Evolutionary conservation across 53 echinoderm and acorn worm species (phyloP).

Genomic region (Paracentrotus lividus): DNA sequence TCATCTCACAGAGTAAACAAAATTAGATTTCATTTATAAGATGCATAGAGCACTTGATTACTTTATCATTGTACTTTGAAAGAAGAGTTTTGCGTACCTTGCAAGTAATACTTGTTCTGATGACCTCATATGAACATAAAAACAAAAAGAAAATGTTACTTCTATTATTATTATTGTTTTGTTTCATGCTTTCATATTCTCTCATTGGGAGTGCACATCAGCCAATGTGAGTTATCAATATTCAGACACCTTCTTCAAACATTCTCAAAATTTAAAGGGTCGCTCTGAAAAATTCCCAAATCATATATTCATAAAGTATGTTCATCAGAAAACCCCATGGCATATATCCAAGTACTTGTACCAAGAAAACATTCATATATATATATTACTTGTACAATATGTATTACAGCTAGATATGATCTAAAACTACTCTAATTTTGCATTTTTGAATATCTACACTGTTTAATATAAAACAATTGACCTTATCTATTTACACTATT

Average conservation of each 20-base stretch:
- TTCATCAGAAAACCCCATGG: slow-evolving; percentile 19
- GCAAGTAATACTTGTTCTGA: background rate
- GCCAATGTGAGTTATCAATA: background rate
- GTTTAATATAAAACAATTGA: slow-evolving; percentile 67
- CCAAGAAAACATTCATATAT: slow-evolving; percentile 35
- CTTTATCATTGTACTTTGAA: background rate
- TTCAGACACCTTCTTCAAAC: background rate
- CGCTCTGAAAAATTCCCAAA: background rate
- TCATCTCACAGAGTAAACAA: background rate
- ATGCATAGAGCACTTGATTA: background rate
- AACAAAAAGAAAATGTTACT: background rate
- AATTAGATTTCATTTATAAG: background rate
- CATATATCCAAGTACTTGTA: slow-evolving; percentile 52
- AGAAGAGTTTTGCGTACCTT: background rate
- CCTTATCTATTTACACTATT: slow-evolving; percentile 64
- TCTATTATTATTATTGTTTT: background rate
- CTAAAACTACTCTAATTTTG: slow-evolving; percentile 61
- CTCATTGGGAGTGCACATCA: background rate
- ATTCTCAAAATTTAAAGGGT: background rate
- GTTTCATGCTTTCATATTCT: background rate
- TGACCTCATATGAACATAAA: background rate
- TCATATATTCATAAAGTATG: slow-evolving; percentile 15
- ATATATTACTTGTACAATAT: slow-evolving; percentile 61
- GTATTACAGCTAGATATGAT: slow-evolving; percentile 58
- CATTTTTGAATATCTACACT: slow-evolving; percentile 67